phyloP scores from a whole-genome alignment of 2,888 invertebrate species.

The Cephonodes hylas region DNA sequence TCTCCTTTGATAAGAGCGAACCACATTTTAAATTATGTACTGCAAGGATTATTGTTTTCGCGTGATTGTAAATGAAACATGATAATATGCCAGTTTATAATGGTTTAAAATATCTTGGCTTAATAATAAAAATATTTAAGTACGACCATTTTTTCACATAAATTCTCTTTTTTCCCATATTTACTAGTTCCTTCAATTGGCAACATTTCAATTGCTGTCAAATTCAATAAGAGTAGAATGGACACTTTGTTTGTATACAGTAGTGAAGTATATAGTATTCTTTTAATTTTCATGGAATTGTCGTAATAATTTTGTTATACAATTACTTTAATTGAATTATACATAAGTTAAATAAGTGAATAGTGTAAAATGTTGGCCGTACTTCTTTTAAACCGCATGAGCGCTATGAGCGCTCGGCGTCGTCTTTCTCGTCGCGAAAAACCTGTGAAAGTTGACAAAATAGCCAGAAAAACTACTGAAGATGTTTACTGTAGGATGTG shows the following conservation, averaged over 20 bases:
- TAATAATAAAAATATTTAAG: too few relatives aligned
- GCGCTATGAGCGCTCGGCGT: slow-evolving; percentile 28
- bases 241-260: neutral
- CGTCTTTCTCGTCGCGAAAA: slow-evolving; percentile 21
- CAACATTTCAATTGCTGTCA: neutral
- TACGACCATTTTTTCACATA: too few relatives aligned
- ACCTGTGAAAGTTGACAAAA: slow-evolving; percentile 17
- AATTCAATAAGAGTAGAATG: neutral
- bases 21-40: too few relatives aligned
- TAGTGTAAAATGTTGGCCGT: slow-evolving; percentile 43
- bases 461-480: slow-evolving; percentile 15
- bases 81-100: too few relatives aligned
- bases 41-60: too few relatives aligned
- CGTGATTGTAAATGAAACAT: too few relatives aligned
- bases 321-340: neutral
- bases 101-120: too few relatives aligned
- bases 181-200: neutral
- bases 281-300: neutral
- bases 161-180: neutral
- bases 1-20: too few relatives aligned
- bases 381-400: slow-evolving; percentile 42
- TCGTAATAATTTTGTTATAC: neutral
- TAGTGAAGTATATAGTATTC: neutral
- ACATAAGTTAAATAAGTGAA: neutral
- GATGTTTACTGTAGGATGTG: slow-evolving; percentile 48